Conservation (phyloP, 2,797 vertebrate genomes). For the Sebastes matsubarae region DNA sequence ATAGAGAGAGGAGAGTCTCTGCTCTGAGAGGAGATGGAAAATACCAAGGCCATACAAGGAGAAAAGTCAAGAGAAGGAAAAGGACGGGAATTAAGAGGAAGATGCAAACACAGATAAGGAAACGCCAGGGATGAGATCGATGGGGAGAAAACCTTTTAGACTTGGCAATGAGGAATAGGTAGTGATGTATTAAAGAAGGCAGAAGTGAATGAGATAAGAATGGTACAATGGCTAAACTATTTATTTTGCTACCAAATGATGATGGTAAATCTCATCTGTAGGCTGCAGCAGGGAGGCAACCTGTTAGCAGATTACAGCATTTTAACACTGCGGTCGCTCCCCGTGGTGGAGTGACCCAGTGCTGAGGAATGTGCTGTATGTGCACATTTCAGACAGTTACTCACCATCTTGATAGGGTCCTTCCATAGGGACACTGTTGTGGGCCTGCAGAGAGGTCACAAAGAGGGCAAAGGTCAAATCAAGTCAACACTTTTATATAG, state of each 20-base stretch:
- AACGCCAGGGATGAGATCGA: not conserved
- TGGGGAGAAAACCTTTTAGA: not conserved
- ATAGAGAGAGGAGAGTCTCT: not conserved
- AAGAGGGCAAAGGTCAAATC: slow-evolving; percentile 38
- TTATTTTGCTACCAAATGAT: not conserved
- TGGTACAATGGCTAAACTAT: not conserved
- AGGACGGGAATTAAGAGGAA: slow-evolving; percentile 22
- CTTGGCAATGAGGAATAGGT: not conserved
- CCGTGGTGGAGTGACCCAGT: slow-evolving; percentile 28
- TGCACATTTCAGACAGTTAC: slow-evolving; percentile 64
- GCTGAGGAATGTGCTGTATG: slow-evolving; percentile 58
- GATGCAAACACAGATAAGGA: slow-evolving; percentile 36
- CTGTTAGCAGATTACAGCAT: slow-evolving; percentile 10
- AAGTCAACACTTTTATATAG: not conserved
- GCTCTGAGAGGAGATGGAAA: slow-evolving; percentile 24
- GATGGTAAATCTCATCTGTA: not conserved
- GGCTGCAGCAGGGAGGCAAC: slow-evolving; percentile 7
- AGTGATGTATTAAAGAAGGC: not conserved
- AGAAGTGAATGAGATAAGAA: not conserved
- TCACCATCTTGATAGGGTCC: slow-evolving; percentile 75
- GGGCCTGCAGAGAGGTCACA: slow-evolving; percentile 72
- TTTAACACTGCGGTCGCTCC: not conserved
- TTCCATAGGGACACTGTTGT: slow-evolving; percentile 72
- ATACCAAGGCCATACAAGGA: slow-evolving; percentile 60
- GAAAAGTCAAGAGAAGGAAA: slow-evolving; percentile 31